Evolutionary conservation across 2,888 invertebrate species (phyloP).

Genomic region (Monochamus alternatus): DNA sequence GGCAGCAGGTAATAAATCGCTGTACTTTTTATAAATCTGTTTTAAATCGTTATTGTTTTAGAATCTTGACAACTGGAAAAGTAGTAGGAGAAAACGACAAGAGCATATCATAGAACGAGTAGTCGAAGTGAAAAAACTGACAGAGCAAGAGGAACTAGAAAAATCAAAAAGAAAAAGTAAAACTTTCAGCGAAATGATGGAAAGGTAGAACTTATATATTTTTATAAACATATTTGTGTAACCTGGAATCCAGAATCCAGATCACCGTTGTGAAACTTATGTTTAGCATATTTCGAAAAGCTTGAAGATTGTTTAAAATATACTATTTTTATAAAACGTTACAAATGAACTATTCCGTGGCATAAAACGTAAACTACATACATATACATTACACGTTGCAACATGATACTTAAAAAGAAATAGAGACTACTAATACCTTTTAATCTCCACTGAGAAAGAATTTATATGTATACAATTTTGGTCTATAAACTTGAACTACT

Average conservation of each 20-base stretch:
- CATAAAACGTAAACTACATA: too few relatives aligned
- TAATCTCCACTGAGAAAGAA: slow-evolving; percentile 9
- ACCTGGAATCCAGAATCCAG: slow-evolving; percentile 13
- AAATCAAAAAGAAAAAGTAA: slow-evolving; percentile 86
- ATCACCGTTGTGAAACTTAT: not conserved
- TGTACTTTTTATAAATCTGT: too few relatives aligned
- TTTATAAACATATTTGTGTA: not conserved
- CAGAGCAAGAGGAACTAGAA: slow-evolving; percentile 79
- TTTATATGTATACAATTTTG: not conserved
- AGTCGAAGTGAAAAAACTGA: slow-evolving; percentile 88
- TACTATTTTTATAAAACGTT: too few relatives aligned
- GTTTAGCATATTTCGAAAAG: not conserved
- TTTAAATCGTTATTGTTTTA: slow-evolving; percentile 66
- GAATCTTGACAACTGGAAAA: slow-evolving; percentile 96
- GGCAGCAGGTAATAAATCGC: slow-evolving; percentile 83
- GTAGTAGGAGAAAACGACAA: slow-evolving; percentile 91
- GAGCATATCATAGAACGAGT: slow-evolving; percentile 93
- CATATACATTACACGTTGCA: not conserved
- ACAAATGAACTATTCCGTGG: too few relatives aligned
- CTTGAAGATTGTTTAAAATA: not conserved
- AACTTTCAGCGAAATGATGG: slow-evolving; percentile 96
- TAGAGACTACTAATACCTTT: not conserved
- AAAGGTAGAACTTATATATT: slow-evolving; percentile 74
- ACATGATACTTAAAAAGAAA: slow-evolving; percentile 10
- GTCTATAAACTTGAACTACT: too few relatives aligned